Conservation (phyloP, 2,113 vertebrate species). For the Odontesthes bonariensis region DNA sequence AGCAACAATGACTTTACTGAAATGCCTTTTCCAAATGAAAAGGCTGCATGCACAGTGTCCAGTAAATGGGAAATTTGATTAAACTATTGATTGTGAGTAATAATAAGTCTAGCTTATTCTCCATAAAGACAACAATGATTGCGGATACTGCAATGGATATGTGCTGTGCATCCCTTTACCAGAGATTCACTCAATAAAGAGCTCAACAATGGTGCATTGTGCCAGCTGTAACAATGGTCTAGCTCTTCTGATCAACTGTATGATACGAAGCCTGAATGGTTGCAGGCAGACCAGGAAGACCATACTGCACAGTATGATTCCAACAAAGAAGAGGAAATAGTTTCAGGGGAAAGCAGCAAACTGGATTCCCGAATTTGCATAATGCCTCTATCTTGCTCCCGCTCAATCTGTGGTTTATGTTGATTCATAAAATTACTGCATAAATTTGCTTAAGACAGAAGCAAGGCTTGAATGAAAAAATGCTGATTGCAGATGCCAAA, state of each 20-base stretch:
- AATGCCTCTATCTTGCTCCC: not conserved
- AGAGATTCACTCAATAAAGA: conserved; percentile 37
- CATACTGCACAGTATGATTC: not conserved
- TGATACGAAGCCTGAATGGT: conserved; percentile 32
- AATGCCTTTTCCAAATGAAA: conserved; percentile 53
- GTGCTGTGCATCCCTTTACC: conserved; percentile 39
- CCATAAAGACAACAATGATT: conserved; percentile 54
- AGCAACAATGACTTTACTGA: conserved; percentile 52
- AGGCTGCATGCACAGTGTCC: conserved; percentile 28
- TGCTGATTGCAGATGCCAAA: conserved; percentile 21
- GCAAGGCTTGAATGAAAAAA: not conserved
- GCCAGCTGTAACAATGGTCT: conserved; percentile 40
- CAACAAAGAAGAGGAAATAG: conserved; percentile 2
- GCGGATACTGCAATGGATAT: conserved; percentile 37
- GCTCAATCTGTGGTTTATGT: conserved; percentile 16
- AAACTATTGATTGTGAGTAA: conserved; percentile 69
- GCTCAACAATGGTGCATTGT: conserved; percentile 65
- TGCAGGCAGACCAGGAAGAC: conserved; percentile 11
- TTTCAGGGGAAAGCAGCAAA: conserved; percentile 9
- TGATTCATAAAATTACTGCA: conserved; percentile 33
- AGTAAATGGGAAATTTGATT: conserved; percentile 73
- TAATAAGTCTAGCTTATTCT: conserved; percentile 54
- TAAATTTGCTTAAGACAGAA: conserved; percentile 26
- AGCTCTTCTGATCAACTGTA: conserved; percentile 31
- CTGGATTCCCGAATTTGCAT: conserved; percentile 23